Conservation (phyloP, 2,888 invertebrate species). For the Tenthredo amoena region DNA sequence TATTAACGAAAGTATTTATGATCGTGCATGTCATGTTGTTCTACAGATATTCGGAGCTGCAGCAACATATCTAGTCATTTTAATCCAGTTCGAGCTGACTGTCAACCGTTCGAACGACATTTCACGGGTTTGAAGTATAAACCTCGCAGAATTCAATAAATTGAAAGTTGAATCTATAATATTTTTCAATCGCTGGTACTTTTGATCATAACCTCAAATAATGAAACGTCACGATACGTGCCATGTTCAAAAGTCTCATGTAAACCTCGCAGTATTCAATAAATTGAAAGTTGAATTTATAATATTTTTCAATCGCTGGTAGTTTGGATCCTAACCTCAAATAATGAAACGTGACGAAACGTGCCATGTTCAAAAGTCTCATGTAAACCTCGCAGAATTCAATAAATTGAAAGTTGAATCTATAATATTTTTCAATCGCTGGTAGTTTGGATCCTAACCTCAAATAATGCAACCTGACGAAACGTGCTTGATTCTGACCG, state of each 20-base stretch:
- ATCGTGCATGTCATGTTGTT: not conserved
- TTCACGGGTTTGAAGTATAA: not conserved
- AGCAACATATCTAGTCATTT: not conserved
- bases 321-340: too few relatives aligned
- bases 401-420: not conserved
- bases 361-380: not conserved
- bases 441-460: too few relatives aligned
- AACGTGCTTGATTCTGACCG: too few relatives aligned
- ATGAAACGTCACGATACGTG: too few relatives aligned
- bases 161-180: too few relatives aligned
- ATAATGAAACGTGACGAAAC: too few relatives aligned
- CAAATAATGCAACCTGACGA: too few relatives aligned
- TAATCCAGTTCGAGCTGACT: not conserved
- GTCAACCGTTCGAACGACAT: not conserved
- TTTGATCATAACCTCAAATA: too few relatives aligned
- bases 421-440: too few relatives aligned
- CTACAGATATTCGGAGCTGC: constrained; percentile 5
- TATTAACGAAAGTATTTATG: not conserved
- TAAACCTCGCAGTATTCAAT: not conserved
- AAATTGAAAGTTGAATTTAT: not conserved
- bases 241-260: not conserved
- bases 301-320: too few relatives aligned
- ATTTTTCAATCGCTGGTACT: too few relatives aligned
- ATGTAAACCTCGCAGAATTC: not conserved
- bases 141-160: not conserved